Percentiles rank a stretch among this genome's conserved stretches.
Conservation (phyloP, 2,113 vertebrate species). For the Chascanopsetta lugubris region DNA sequence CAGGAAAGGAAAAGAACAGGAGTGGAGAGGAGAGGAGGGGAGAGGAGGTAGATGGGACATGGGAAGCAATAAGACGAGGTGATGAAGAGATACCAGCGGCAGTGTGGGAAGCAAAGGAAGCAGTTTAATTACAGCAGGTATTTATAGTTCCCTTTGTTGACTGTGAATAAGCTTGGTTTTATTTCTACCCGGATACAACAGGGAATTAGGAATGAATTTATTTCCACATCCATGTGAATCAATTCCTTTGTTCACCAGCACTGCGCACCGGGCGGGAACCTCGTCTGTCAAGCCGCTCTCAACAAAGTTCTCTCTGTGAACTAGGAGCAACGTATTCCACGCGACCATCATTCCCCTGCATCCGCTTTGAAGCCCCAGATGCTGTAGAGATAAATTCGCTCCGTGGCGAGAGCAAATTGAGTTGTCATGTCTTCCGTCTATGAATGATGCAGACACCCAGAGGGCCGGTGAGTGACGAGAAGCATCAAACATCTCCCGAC, state of each 20-base stretch:
- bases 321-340: constrained; percentile 8
- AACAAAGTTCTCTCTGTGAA: constrained; percentile 20
- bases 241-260: background rate
- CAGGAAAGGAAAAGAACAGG: background rate
- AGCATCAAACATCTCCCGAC: background rate
- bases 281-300: constrained; percentile 12
- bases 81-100: background rate
- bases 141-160: background rate
- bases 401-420: background rate
- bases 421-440: background rate
- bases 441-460: background rate
- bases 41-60: background rate
- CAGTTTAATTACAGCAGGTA: background rate
- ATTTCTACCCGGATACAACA: background rate
- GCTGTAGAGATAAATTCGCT: constrained; percentile 33
- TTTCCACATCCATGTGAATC: background rate
- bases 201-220: background rate
- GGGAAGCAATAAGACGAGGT: background rate
- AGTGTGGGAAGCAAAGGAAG: background rate
- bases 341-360: constrained; percentile 6
- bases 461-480: constrained; percentile 1
- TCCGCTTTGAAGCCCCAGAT: constrained; percentile 12
- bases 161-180: background rate
- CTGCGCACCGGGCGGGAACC: background rate
- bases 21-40: background rate